Evolutionary conservation across 2,888 invertebrate genomes (phyloP), one percentile per base, ranked within the genome.

Genomic region (Piscicola geometra): DNA sequence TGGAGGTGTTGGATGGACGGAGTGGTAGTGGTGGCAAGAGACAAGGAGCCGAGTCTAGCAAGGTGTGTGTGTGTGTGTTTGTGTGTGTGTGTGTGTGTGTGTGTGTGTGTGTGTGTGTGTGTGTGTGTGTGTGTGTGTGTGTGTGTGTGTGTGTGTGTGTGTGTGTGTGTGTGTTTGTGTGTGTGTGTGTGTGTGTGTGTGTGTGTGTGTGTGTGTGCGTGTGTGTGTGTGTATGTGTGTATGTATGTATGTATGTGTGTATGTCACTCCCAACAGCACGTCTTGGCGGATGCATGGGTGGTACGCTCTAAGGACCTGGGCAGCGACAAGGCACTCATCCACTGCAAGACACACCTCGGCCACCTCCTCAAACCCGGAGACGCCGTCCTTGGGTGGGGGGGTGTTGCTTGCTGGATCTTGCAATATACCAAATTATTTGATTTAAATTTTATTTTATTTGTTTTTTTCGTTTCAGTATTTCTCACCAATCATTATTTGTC

Each of bases 301-400:
- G 92, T 94, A 0, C 91, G 90, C 83, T 90, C 93, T 28, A 91
- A 91, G 75, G 85, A 84, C 76, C 79, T 84, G 71, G 98, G 97
- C 0, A 87, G 90, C 0, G 91, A 92, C 66, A 92, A 90, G 81
- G 83, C 86, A 72, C 90, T 91, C 77, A 90, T 92, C 79, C 90
- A 92, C 80, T 90, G 93, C 9, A 90, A 92, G 79, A 94, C 96
- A 0, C 99, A 99, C 88, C 87, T 99, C 69, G 99, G 99, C 0
- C 93, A 95, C 84, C 86, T 98, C 78, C 87, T 99, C 68, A 92
- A 92, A 83, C 91, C 92, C 66, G 98, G 98, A 9, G 99, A 99
- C 85, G 90, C 92, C 0, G 97, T 91, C 36, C 86, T 97, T 79
- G 97, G 97, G 90, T 95, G 89, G 79, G 78, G 41, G 25, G 41